Evolutionary conservation across 2,888 invertebrate species (phyloP), one percentile per base, ranked within the genome.

Genomic region (Leucophenga maculata): DNA sequence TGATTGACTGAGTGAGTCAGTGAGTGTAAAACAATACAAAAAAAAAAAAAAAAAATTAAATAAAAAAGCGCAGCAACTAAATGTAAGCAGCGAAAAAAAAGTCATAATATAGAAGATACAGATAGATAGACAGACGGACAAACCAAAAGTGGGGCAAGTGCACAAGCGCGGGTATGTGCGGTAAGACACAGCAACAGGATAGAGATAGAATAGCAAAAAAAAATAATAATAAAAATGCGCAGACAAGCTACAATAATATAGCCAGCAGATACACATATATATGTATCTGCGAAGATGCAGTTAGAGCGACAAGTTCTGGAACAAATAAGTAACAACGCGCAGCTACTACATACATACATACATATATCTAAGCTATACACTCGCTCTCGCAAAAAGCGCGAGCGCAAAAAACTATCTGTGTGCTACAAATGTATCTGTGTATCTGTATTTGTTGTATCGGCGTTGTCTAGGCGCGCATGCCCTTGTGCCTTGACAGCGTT

Each of bases 1-100:
- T 85, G 85, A 85, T 77, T 84, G 79, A 84, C 78, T 84, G 80
- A 39, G 39, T 39, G 39, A 39, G 11, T 11, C 39, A 39, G 39
- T 39, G 8, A 39, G 8, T 39, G 39, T 39, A 39, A 3, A 50
- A 1, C 14, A 46, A 22, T 22, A 57, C 14, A 39, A 32, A 20
- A 59, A 59, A 14, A 44, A 46, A 26, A 67, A 6, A 14, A 16
- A 31, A n/a, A 26, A 31, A n/a, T n/a, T n/a, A n/a, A n/a, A n/a
- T n/a, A n/a, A n/a, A n/a, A n/a, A n/a, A n/a, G n/a, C n/a, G n/a
- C n/a, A n/a, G n/a, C n/a, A n/a, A 57, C 6, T 6, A 57, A 22
- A 57, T 3, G 20, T 3, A 20, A 3, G 8, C 3, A 54, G 11
- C n/a, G 20, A 55, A 3, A 39, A n/a, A 13, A 39, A 3, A 50